Conservation (phyloP, 2,113 vertebrate species). For the Tragelaphus strepsiceros region DNA sequence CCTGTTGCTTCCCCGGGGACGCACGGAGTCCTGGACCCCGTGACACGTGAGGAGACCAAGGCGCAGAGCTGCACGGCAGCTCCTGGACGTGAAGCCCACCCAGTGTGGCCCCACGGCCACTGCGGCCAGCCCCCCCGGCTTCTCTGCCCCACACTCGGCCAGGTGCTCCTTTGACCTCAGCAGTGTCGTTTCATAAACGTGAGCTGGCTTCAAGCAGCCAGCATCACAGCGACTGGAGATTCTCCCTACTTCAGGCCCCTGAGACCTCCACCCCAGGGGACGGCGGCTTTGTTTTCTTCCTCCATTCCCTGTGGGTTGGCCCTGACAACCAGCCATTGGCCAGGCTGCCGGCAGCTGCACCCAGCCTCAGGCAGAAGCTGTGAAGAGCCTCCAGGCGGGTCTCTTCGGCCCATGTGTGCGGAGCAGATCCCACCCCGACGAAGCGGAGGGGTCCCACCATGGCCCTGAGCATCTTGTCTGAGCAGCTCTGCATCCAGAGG, state of each 20-base stretch:
- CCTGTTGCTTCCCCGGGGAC: neutral
- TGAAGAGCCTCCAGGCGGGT: accelerated
- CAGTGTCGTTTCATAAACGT: neutral
- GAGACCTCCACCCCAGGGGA: neutral
- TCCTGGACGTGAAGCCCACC: neutral
- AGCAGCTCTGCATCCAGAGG: constrained; percentile 32
- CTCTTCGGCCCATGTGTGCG: accelerated
- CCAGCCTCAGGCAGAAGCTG: neutral
- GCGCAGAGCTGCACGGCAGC: neutral
- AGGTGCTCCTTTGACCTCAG: neutral
- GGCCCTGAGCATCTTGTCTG: constrained; percentile 27
- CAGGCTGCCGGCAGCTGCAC: neutral
- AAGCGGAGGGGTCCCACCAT: neutral
- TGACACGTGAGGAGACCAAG: neutral
- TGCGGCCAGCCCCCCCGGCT: neutral
- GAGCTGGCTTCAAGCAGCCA: neutral
- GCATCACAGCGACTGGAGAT: neutral
- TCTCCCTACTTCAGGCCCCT: neutral
- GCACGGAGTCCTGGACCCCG: neutral
- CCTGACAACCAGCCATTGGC: neutral
- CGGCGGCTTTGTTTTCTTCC: neutral
- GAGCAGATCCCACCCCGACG: neutral
- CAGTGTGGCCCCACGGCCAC: too few species aligned
- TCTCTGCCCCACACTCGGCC: neutral
- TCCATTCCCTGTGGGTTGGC: neutral